Conservation (phyloP, 2,888 invertebrate genomes). For the Noctua fimbriata region DNA sequence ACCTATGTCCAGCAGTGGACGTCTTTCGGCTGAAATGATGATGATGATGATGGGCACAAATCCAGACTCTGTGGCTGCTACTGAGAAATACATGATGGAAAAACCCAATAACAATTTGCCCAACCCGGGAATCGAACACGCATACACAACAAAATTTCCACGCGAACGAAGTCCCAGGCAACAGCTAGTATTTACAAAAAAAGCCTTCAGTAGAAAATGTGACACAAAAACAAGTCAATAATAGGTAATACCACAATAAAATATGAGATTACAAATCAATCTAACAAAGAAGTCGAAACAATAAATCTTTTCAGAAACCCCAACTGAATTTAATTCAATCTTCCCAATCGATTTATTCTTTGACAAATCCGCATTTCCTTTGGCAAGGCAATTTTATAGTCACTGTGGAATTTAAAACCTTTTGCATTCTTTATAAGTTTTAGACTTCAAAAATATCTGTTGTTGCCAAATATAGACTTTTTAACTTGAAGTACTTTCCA, state of each 20-base stretch:
- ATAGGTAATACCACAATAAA: background rate
- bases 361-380: constrained; percentile 34
- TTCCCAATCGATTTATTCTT: constrained; percentile 39
- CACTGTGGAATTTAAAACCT: constrained; percentile 44
- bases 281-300: constrained; percentile 10
- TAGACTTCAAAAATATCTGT: constrained; percentile 5
- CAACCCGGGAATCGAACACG: no score
- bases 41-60: no score
- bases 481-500: background rate
- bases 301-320: constrained; percentile 14
- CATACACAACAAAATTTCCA: no score
- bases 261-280: constrained; percentile 1
- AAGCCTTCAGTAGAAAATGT: background rate
- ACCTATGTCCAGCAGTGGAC: no score
- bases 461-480: constrained; percentile 13
- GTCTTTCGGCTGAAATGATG: no score
- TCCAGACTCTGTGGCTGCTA: no score
- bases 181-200: no score
- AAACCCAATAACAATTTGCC: no score
- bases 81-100: no score
- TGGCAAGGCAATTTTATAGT: constrained; percentile 30
- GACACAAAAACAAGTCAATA: background rate
- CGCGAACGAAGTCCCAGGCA: no score
- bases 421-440: constrained; percentile 27
- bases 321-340: constrained; percentile 7